A percentile compares a stretch with the other conserved stretches of the same genome.
These are phyloP conservation scores for Megathymus violae DNA, from an alignment of 1,140 invertebrate species.

Conservation along the genomic window DNA sequence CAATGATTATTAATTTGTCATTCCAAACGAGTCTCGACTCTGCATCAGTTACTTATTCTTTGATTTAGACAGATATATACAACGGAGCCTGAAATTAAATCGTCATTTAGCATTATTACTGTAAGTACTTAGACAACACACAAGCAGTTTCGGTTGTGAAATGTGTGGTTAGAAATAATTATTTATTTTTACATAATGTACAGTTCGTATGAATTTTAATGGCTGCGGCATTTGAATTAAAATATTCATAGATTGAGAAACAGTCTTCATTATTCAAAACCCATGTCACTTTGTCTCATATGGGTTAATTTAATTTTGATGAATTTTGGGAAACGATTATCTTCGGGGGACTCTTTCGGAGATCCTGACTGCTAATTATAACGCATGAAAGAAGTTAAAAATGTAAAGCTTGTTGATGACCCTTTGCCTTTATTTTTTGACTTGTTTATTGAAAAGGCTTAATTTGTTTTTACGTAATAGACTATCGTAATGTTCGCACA, in stretches of 20 bases:
- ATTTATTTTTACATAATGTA: conserved; percentile 27
- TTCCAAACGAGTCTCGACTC: not conserved
- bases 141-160: conserved; percentile 29
- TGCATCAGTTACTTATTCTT: conserved; percentile 32
- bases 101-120: conserved; percentile 56
- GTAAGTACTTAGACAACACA: conserved; percentile 22
- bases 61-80: conserved; percentile 37
- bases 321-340: not conserved
- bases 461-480: too few relatives aligned
- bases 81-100: conserved; percentile 53
- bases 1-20: too few relatives aligned
- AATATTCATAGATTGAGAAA: not conserved
- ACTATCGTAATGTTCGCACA: too few relatives aligned
- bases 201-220: conserved; percentile 24
- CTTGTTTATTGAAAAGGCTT: too few relatives aligned
- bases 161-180: conserved; percentile 31
- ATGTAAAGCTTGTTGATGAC: too few relatives aligned
- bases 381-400: too few relatives aligned
- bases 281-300: not conserved
- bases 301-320: not conserved
- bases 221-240: not conserved
- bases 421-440: too few relatives aligned
- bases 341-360: not conserved
- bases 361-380: too few relatives aligned
- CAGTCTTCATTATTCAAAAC: not conserved